Percentiles rank a stretch among this genome's conserved stretches.
Conservation (phyloP, 1,140 invertebrate species). For the silkworm (Bombyx mori) region ASM3026992v2 NC_085130.1:10071001-10071500, state of each 20-base stretch:
- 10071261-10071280: conserved; percentile 39
- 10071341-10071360: conserved; percentile 42
- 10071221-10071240: not conserved
- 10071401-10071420: conserved; percentile 43
- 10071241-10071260: conserved; percentile 28
- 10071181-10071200: no score
- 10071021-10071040: no score
- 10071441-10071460: conserved; percentile 17
- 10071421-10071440: conserved; percentile 41
- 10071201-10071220: not conserved
- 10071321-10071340: conserved; percentile 42
- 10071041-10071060: no score
- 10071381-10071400: conserved; percentile 41
- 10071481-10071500: conserved; percentile 2
- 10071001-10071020: no score
- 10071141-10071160: no score
- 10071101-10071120: no score
- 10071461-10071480: not conserved
- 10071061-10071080: no score
- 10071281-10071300: conserved; percentile 13
- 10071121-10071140: no score
- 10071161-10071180: no score
- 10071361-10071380: conserved; percentile 22
- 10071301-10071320: conserved; percentile 17
- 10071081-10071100: no score